phyloP scores from a whole-genome alignment of 2,888 invertebrate species.

The Pyrrhosoma nymphula region DNA sequence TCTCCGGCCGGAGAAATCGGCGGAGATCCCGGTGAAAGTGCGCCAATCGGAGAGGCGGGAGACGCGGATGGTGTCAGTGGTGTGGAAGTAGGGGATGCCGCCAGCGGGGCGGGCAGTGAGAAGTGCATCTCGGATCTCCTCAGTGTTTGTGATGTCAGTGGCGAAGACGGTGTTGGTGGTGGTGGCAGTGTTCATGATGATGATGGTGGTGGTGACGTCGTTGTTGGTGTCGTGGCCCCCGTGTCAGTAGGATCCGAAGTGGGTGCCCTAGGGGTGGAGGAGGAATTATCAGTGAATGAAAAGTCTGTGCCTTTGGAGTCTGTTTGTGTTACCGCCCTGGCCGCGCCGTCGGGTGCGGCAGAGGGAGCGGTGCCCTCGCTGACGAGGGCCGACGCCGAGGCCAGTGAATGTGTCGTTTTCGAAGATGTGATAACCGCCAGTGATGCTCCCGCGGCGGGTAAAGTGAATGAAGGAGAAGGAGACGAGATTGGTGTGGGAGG shows the following conservation, averaged over 20 bases:
- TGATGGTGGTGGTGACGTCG: background rate
- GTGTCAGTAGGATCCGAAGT: background rate
- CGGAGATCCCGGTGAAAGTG: slow-evolving; percentile 67
- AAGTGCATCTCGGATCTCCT: background rate
- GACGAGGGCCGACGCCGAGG: background rate
- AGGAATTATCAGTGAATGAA: background rate
- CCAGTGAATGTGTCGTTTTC: background rate
- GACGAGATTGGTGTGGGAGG: background rate
- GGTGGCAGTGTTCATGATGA: too few relatives aligned
- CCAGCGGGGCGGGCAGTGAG: background rate
- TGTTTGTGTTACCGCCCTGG: background rate
- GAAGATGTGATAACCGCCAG: background rate
- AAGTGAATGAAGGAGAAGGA: background rate
- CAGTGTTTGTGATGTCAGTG: background rate
- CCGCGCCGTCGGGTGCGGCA: background rate
- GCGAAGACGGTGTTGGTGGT: background rate
- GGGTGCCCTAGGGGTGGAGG: background rate
- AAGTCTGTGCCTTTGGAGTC: background rate
- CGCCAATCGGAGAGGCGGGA: slow-evolving; percentile 20
- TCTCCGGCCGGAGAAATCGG: slow-evolving; percentile 9
- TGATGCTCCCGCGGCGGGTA: background rate
- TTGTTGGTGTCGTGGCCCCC: background rate
- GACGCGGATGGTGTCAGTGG: slow-evolving; percentile 28
- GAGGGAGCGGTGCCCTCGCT: background rate
- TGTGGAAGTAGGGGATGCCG: background rate